Percentiles rank a stretch among this genome's conserved stretches.
These are phyloP conservation scores for Lamprologus speciosus DNA, from an alignment of 2,113 vertebrate genomes.

Conservation along the genomic window DNA sequence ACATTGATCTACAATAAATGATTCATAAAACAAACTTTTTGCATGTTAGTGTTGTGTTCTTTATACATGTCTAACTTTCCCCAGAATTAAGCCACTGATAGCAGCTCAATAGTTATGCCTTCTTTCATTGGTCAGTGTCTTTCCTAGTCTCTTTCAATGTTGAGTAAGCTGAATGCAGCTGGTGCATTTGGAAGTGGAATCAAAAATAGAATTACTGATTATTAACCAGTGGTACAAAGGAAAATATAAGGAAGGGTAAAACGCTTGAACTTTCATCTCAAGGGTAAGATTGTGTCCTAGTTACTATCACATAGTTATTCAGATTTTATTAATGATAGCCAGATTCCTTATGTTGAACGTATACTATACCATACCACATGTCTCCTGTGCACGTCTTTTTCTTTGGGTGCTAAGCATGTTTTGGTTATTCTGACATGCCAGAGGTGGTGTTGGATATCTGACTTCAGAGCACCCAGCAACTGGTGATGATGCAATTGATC, in stretches of 20 bases:
- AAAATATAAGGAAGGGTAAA: background rate
- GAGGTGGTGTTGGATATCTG: background rate
- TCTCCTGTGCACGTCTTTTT: background rate
- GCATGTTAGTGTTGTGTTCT: background rate
- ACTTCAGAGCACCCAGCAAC: background rate
- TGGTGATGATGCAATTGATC: background rate
- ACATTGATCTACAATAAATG: slow-evolving; percentile 53
- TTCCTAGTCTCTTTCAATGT: background rate
- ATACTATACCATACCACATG: background rate
- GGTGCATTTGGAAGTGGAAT: background rate
- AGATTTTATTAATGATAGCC: background rate
- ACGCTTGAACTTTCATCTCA: background rate
- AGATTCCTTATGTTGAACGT: background rate
- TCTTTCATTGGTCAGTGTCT: background rate
- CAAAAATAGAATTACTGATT: background rate
- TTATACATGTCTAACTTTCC: accelerated
- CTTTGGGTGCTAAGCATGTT: background rate
- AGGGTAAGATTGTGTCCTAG: background rate
- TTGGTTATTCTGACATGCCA: background rate
- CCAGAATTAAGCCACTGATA: background rate
- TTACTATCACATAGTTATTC: background rate
- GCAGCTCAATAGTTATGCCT: background rate
- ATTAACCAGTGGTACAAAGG: background rate
- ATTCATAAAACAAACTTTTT: slow-evolving; percentile 35
- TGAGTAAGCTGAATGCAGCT: background rate